phyloP scores from a whole-genome alignment of 1,140 invertebrate species.

The Zaprionus kolodkinae region DNA sequence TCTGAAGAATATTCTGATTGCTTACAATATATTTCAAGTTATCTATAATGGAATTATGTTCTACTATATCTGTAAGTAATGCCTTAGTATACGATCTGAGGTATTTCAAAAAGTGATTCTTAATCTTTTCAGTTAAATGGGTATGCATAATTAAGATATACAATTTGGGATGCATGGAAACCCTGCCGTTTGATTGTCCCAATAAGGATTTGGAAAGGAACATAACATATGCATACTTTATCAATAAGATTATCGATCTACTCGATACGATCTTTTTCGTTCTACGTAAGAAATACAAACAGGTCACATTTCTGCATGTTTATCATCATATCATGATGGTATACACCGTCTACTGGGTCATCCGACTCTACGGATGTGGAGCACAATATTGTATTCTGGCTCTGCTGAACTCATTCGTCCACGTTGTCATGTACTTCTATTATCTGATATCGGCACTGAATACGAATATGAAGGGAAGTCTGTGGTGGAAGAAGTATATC shows the following conservation, averaged over 20 bases:
- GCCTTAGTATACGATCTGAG: background rate
- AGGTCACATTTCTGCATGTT: conserved; percentile 40
- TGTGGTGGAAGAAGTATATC: conserved; percentile 49
- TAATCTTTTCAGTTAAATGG: conserved; percentile 16
- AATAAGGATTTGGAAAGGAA: conserved; percentile 11
- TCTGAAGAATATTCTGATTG: conserved; percentile 88
- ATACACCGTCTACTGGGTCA: background rate
- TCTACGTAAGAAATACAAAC: conserved; percentile 45
- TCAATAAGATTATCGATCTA: conserved; percentile 34
- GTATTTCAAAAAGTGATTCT: background rate
- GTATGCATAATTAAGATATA: background rate
- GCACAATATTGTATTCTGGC: conserved; percentile 17
- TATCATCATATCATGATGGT: conserved; percentile 39
- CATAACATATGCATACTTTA: conserved; percentile 1
- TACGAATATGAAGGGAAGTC: background rate
- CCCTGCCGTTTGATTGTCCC: conserved; percentile 17
- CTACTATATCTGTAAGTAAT: conserved; percentile 11
- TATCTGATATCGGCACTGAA: conserved; percentile 29
- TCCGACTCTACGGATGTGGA: conserved; percentile 8
- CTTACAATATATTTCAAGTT: conserved; percentile 91
- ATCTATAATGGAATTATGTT: conserved; percentile 42
- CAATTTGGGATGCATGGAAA: conserved; percentile 8
- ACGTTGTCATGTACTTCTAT: conserved; percentile 40
- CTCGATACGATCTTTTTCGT: conserved; percentile 40
- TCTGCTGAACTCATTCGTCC: conserved; percentile 24